Evolutionary conservation across 2,797 vertebrate species (phyloP).

Genomic region (Sphaeramia orbicularis): DNA sequence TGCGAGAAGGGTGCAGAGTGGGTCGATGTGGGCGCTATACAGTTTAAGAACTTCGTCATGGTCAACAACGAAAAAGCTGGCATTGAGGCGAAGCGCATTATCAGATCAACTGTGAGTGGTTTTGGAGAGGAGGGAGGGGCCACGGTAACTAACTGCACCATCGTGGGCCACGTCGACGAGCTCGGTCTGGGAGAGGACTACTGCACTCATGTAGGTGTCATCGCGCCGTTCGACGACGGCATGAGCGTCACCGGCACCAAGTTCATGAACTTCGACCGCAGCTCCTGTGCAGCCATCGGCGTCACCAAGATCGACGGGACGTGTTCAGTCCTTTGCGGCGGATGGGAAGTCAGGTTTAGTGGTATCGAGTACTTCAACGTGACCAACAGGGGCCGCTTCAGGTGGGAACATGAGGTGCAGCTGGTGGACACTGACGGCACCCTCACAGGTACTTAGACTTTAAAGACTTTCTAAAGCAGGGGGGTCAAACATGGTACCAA

Average conservation of each 20-base stretch:
- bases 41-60: constrained; percentile 86
- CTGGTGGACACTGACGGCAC: constrained; percentile 88
- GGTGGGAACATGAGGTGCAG: constrained; percentile 90
- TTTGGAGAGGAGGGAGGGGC: constrained; percentile 86
- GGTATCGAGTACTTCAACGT: constrained; percentile 79
- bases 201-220: constrained; percentile 82
- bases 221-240: constrained; percentile 88
- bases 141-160: constrained; percentile 83
- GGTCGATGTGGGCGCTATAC: constrained; percentile 90
- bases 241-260: constrained; percentile 85
- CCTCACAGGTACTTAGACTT: constrained; percentile 90
- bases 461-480: no score
- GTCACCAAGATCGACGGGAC: constrained; percentile 82
- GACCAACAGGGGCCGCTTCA: constrained; percentile 87
- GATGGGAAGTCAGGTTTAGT: constrained; percentile 85
- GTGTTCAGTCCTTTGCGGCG: constrained; percentile 84
- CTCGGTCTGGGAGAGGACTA: constrained; percentile 79
- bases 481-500: no score
- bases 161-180: constrained; percentile 87
- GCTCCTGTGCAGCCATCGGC: constrained; percentile 82
- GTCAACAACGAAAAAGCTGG: constrained; percentile 90
- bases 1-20: constrained; percentile 92
- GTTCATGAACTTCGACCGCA: constrained; percentile 88
- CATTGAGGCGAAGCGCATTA: constrained; percentile 86
- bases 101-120: constrained; percentile 71